phyloP scores from a whole-genome alignment of 2,888 invertebrate species.

The Trichogramma dendrolimi region DNA sequence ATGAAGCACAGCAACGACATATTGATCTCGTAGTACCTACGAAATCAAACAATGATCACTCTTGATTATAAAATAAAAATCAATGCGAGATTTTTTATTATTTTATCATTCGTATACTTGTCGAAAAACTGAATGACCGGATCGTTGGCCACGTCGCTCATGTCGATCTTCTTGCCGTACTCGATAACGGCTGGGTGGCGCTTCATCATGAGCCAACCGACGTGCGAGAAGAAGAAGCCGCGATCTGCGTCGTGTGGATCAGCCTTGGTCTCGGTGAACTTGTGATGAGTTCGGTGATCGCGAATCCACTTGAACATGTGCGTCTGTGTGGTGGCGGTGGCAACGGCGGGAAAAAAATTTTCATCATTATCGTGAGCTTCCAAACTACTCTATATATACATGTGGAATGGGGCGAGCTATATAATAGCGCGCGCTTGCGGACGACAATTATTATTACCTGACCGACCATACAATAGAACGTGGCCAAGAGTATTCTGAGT shows the following conservation, averaged over 20 bases:
- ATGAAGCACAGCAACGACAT: constrained; percentile 55
- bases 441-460: constrained; percentile 61
- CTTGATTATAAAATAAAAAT: background rate
- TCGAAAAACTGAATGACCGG: constrained; percentile 76
- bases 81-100: background rate
- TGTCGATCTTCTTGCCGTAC: constrained; percentile 75
- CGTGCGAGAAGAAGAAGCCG: constrained; percentile 90
- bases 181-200: constrained; percentile 82
- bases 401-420: too few species aligned
- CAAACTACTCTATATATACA: too few species aligned
- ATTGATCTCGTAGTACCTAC: constrained; percentile 55
- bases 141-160: constrained; percentile 76
- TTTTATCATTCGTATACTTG: constrained; percentile 53
- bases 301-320: constrained; percentile 45
- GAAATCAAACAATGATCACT: background rate
- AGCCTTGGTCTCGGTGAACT: constrained; percentile 71
- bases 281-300: constrained; percentile 71
- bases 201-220: constrained; percentile 89
- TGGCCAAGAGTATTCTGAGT: constrained; percentile 70
- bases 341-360: too few species aligned
- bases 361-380: background rate
- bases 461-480: constrained; percentile 78
- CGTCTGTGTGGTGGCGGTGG: constrained; percentile 34
- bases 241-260: constrained; percentile 80
- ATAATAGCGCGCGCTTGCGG: too few species aligned